A percentile compares a stretch with the other conserved stretches of the same genome.
Conservation (phyloP, 2,888 invertebrate species). For the Leucophora obtusa region DNA sequence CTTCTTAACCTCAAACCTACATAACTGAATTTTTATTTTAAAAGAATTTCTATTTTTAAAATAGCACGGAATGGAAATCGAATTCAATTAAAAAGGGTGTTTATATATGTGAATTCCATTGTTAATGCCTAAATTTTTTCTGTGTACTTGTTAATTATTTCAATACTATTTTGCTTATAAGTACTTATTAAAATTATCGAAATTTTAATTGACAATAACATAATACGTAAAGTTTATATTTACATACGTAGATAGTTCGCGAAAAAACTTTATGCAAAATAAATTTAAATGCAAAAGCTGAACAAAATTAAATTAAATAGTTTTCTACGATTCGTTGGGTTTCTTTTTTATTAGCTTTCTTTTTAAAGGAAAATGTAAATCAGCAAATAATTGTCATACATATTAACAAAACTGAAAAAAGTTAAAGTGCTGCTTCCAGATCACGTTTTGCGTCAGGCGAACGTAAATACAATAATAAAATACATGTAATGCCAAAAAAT, state of each 20-base stretch:
- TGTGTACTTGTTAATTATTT: conserved; percentile 44
- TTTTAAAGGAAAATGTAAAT: conserved; percentile 1
- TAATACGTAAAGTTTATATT: conserved; percentile 52
- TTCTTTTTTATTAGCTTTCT: conserved; percentile 25
- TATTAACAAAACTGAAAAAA: conserved; percentile 18
- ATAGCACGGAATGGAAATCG: no score
- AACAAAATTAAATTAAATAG: conserved; percentile 14
- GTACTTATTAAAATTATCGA: conserved; percentile 32
- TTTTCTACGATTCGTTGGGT: conserved; percentile 52
- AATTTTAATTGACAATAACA: conserved; percentile 61
- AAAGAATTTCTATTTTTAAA: no score
- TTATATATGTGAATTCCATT: no score
- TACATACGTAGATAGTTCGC: conserved; percentile 39
- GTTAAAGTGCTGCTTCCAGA: no score
- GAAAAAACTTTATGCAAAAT: conserved; percentile 32
- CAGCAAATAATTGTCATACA: no score
- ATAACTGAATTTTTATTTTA: no score
- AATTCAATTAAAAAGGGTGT: no score
- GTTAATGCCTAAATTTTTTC: no score
- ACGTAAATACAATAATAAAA: no score
- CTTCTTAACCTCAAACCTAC: no score
- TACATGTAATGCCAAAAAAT: no score
- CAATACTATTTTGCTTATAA: conserved; percentile 34
- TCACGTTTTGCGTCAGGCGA: no score
- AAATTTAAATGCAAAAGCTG: conserved; percentile 20